Evolutionary conservation across 2,888 invertebrate species (phyloP).

Genomic region (Perizoma affinitatum): DNA sequence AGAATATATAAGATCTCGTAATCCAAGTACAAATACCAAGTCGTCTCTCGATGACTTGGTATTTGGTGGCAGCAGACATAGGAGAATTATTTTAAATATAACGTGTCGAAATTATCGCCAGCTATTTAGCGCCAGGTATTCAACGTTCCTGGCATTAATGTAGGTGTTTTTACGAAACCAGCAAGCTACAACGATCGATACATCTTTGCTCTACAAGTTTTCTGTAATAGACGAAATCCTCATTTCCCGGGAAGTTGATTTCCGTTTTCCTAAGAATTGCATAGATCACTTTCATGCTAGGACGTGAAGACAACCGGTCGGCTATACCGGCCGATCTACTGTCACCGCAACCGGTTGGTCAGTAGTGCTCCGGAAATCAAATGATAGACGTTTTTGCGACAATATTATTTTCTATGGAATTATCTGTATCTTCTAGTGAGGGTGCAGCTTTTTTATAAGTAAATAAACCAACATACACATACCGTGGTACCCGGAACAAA

Average conservation of each 20-base stretch:
- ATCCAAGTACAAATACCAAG: too few species aligned
- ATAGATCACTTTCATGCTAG: constrained; percentile 45
- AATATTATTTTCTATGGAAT: constrained; percentile 4
- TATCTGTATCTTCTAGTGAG: background rate
- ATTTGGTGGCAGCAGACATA: too few species aligned
- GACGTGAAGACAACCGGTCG: constrained; percentile 24
- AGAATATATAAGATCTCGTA: too few species aligned
- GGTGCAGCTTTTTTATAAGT: too few species aligned
- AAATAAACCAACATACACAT: too few species aligned
- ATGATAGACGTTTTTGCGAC: constrained; percentile 12
- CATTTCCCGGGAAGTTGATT: constrained; percentile 60
- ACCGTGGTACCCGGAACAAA: too few species aligned
- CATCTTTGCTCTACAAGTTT: background rate
- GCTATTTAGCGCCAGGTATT: too few species aligned
- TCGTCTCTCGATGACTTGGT: too few species aligned
- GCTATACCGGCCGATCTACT: constrained; percentile 8
- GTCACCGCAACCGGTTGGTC: constrained; percentile 20
- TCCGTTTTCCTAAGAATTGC: constrained; percentile 59
- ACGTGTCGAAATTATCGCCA: too few species aligned
- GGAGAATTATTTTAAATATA: too few species aligned
- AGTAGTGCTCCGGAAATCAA: constrained; percentile 19
- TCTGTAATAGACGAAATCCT: constrained; percentile 10
- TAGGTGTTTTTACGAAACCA: too few species aligned
- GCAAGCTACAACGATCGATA: background rate
- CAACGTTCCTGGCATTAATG: too few species aligned